Conservation (phyloP, 2,797 vertebrate genomes). For the Sebastes oblongus region DNA sequence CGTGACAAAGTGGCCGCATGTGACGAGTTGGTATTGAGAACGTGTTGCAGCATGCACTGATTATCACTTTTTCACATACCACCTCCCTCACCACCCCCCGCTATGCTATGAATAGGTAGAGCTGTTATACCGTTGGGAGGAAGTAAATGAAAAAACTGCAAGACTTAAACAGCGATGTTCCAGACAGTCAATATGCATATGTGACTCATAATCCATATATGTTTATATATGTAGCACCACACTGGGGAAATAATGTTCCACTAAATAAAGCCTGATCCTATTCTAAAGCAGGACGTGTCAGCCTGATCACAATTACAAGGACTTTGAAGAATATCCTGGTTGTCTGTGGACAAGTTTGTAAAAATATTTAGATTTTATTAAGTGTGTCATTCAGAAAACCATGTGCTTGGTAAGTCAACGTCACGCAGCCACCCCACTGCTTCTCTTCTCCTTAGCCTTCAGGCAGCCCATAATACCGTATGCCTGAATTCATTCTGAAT, state of each 20-base stretch:
- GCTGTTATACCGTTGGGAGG: background rate
- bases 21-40: no score
- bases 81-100: background rate
- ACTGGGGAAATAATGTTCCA: background rate
- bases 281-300: constrained; percentile 5
- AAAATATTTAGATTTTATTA: background rate
- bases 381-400: constrained; percentile 13
- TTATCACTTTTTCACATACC: background rate
- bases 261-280: constrained; percentile 1
- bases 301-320: background rate
- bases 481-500: constrained; percentile 32
- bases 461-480: background rate
- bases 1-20: fast-evolving
- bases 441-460: constrained; percentile 15
- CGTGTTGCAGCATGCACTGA: background rate
- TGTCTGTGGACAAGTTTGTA: background rate
- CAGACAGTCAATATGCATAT: background rate
- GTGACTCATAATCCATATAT: constrained; percentile 1
- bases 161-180: background rate
- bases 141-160: background rate
- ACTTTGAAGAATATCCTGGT: background rate
- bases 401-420: background rate
- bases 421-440: background rate
- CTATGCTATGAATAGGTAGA: background rate
- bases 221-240: background rate